These are phyloP conservation scores for Diaprepes abbreviatus DNA, from an alignment of 2,888 invertebrate genomes.

Conservation along the genomic window DNA sequence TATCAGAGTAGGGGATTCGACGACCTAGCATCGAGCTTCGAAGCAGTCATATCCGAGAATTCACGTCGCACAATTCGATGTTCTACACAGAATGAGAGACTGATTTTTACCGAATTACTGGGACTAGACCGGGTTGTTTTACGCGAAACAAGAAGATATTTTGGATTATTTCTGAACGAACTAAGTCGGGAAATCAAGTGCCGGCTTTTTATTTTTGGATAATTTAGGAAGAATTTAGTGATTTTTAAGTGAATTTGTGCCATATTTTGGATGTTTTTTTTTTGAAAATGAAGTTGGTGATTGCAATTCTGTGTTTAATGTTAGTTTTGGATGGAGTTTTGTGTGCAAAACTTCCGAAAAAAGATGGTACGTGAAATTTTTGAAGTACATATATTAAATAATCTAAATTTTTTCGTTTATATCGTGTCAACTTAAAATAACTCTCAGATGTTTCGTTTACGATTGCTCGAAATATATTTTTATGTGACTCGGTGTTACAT, in stretches of 20 bases:
- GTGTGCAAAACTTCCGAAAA: conserved; percentile 1
- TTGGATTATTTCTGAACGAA: not conserved
- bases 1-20: conserved; percentile 20
- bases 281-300: conserved; percentile 17
- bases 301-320: conserved; percentile 17
- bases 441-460: too few relatives aligned
- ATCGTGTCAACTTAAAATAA: too few relatives aligned
- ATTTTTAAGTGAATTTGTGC: conserved; percentile 23
- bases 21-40: not conserved
- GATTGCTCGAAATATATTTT: too few relatives aligned
- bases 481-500: too few relatives aligned
- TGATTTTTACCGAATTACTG: conserved; percentile 12
- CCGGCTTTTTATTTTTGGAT: too few relatives aligned
- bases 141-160: not conserved
- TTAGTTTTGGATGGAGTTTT: conserved; percentile 18
- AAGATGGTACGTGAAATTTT: conserved; percentile 15
- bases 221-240: conserved; percentile 16
- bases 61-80: not conserved
- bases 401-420: too few relatives aligned
- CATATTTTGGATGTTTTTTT: conserved; percentile 18
- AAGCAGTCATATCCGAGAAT: conserved; percentile 14
- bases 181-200: not conserved
- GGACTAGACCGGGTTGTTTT: not conserved
- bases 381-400: not conserved
- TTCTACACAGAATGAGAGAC: not conserved